phyloP scores from a whole-genome alignment of 2,888 invertebrate species.

The Muschampia plurimacula region DNA sequence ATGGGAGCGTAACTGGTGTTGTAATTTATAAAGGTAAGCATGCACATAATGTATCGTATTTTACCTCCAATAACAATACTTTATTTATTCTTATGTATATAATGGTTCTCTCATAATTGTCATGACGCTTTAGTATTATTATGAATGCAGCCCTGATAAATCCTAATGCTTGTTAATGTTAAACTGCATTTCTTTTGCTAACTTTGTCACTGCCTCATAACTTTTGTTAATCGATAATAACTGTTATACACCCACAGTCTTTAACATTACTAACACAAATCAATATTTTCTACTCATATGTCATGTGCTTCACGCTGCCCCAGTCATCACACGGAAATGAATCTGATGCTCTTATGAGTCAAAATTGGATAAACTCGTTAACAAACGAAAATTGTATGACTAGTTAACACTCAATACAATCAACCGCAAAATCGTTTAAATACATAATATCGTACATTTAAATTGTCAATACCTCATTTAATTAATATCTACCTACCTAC shows the following conservation, averaged over 20 bases:
- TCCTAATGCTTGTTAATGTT: slow-evolving; percentile 40
- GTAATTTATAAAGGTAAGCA: slow-evolving; percentile 85
- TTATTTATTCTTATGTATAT: slow-evolving; percentile 43
- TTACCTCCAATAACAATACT: slow-evolving; percentile 50
- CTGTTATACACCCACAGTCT: slow-evolving; percentile 41
- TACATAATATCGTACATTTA: no score
- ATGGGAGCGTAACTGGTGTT: slow-evolving; percentile 84
- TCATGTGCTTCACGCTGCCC: slow-evolving; percentile 48
- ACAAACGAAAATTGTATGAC: no score
- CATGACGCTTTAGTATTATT: slow-evolving; percentile 41
- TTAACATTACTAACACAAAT: slow-evolving; percentile 35
- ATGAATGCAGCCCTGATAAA: slow-evolving; percentile 42
- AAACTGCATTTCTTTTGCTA: slow-evolving; percentile 38
- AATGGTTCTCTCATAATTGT: slow-evolving; percentile 51
- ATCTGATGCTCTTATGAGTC: slow-evolving; percentile 6
- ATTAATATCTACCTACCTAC: no score
- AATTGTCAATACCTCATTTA: no score
- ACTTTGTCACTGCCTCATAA: slow-evolving; percentile 37
- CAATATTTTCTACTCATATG: slow-evolving; percentile 41
- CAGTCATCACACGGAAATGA: slow-evolving; percentile 45
- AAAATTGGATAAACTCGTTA: not conserved
- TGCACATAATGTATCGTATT: slow-evolving; percentile 77
- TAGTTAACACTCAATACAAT: no score
- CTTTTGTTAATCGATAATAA: slow-evolving; percentile 27
- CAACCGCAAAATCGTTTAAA: no score